Conservation (phyloP, 2,888 invertebrate species). For the Rugalucina vietnamica region DNA sequence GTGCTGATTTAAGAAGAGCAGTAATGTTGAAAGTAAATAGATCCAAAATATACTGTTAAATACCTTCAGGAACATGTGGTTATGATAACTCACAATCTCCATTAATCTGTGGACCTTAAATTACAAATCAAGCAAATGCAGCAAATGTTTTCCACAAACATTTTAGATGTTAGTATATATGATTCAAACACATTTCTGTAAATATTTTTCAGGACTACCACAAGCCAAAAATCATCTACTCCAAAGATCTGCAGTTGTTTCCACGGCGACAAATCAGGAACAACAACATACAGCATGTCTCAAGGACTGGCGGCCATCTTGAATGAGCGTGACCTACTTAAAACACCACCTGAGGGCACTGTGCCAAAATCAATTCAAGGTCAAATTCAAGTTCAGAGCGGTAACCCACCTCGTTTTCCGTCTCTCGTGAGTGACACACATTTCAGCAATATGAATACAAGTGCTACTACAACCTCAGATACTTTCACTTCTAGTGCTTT, state of each 20-base stretch:
- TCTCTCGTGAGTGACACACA: conserved; percentile 57
- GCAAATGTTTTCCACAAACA: too few species aligned
- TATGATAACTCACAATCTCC: too few species aligned
- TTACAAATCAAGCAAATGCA: neutral
- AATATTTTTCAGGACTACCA: conserved; percentile 46
- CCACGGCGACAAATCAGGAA: conserved; percentile 41
- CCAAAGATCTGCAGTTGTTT: conserved; percentile 52
- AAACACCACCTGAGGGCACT: conserved; percentile 82
- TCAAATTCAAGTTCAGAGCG: conserved; percentile 10
- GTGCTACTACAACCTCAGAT: conserved; percentile 31
- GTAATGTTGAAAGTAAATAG: too few species aligned
- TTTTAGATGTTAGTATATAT: too few species aligned
- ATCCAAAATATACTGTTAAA: too few species aligned
- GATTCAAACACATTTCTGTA: too few species aligned
- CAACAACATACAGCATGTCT: conserved; percentile 90
- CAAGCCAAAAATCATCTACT: conserved; percentile 47
- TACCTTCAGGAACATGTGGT: too few species aligned
- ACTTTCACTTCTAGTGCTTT: conserved; percentile 56
- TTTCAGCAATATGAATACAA: conserved; percentile 43
- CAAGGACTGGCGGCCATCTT: conserved; percentile 90
- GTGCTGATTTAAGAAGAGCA: too few species aligned
- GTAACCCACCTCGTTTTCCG: conserved; percentile 55
- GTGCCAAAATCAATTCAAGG: neutral
- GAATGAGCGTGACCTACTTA: conserved; percentile 88
- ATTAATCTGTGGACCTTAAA: too few species aligned